Evolutionary conservation across 53 echinoderm and acorn worm genomes (phyloP).

Genomic region (Holothuria scabra): DNA sequence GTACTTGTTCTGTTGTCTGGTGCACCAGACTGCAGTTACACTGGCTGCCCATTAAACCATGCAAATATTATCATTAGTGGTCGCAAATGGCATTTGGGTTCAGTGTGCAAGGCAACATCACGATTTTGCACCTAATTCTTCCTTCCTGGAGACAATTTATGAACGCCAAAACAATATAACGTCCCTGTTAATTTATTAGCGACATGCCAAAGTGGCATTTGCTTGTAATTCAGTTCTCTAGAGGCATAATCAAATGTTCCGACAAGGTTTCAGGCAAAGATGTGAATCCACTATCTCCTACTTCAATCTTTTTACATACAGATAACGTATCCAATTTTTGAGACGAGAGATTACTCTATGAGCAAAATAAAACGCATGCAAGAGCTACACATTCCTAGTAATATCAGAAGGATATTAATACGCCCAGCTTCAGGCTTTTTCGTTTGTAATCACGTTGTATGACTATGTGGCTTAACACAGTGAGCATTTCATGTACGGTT

Average conservation of each 20-base stretch:
- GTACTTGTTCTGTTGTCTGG: no score
- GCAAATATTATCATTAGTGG: no score
- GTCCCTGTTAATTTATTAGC: background rate
- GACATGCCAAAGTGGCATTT: constrained; percentile 19
- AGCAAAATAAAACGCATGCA: no score
- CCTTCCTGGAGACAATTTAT: constrained; percentile 3
- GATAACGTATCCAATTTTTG: background rate
- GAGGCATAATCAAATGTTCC: constrained; percentile 32
- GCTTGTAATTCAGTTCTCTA: constrained; percentile 4
- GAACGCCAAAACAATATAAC: background rate
- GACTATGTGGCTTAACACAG: background rate
- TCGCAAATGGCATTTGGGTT: no score
- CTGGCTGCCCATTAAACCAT: no score
- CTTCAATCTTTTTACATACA: constrained; percentile 1
- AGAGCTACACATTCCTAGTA: background rate
- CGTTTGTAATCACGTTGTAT: no score
- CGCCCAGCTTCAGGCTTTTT: background rate
- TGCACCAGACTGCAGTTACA: no score
- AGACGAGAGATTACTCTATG: background rate
- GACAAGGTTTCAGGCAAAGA: background rate
- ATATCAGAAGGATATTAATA: background rate
- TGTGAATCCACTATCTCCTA: background rate
- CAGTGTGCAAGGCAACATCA: no score
- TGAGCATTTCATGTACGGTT: no score
- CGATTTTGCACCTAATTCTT: no score